phyloP scores from a whole-genome alignment of 2,888 invertebrate genomes.

The Papilio protenor region DNA sequence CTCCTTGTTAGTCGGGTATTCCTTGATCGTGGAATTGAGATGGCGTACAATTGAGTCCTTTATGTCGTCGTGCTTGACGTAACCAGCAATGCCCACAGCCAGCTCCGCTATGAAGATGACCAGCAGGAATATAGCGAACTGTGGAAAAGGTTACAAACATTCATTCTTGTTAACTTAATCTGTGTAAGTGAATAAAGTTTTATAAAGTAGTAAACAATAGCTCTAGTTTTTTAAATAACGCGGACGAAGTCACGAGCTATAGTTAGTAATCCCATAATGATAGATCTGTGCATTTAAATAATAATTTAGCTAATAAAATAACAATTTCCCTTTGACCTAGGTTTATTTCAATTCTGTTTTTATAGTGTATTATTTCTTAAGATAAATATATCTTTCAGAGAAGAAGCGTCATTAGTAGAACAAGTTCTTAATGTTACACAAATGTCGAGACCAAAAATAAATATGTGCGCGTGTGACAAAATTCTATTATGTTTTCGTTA shows the following conservation, averaged over 20 bases:
- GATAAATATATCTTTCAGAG: background rate
- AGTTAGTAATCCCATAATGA: too few relatives aligned
- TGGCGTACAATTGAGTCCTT: conserved; percentile 87
- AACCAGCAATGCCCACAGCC: conserved; percentile 93
- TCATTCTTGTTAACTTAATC: background rate
- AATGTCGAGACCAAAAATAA: background rate
- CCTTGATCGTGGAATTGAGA: conserved; percentile 88
- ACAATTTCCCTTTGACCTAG: too few relatives aligned
- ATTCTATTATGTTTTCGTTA: conserved; percentile 12
- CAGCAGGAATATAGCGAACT: conserved; percentile 91
- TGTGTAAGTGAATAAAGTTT: too few relatives aligned
- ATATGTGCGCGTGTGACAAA: background rate
- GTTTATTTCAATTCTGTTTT: background rate
- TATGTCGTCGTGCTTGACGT: conserved; percentile 89
- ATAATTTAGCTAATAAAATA: too few relatives aligned
- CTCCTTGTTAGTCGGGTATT: conserved; percentile 86
- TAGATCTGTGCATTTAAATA: too few relatives aligned
- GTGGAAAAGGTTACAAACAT: conserved; percentile 39
- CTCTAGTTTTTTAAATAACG: too few relatives aligned
- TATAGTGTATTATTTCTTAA: too few relatives aligned
- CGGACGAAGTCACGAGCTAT: too few relatives aligned
- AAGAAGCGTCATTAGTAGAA: conserved; percentile 2
- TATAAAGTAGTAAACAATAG: too few relatives aligned
- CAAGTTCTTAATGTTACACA: background rate
- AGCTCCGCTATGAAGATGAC: conserved; percentile 93